A percentile compares a stretch with the other conserved stretches of the same genome.
These are phyloP conservation scores for Sthenelais limicola DNA, from an alignment of 2,888 invertebrate species.

Conservation along the genomic window DNA sequence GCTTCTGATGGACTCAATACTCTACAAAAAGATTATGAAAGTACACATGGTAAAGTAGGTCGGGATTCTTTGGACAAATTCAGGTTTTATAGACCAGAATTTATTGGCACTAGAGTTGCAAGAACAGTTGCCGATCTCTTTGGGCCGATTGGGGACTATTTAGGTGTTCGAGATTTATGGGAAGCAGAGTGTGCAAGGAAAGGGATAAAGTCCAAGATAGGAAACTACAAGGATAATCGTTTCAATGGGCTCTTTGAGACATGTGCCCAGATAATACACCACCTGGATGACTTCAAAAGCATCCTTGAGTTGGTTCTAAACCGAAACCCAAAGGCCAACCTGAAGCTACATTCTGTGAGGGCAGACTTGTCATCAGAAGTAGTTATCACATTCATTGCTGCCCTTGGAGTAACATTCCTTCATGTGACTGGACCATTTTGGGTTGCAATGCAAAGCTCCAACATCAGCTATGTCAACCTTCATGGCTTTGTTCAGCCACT, in stretches of 20 bases:
- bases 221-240: conserved; percentile 46
- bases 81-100: no score
- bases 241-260: conserved; percentile 51
- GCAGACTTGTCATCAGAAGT: conserved; percentile 42
- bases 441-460: conserved; percentile 40
- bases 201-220: no score
- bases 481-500: conserved; percentile 12
- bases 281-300: conserved; percentile 43
- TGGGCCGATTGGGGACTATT: no score
- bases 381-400: conserved; percentile 42
- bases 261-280: conserved; percentile 44
- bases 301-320: conserved; percentile 18
- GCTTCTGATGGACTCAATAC: no score
- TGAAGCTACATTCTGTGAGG: conserved; percentile 45
- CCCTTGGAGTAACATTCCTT: conserved; percentile 46
- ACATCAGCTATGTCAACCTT: conserved; percentile 46
- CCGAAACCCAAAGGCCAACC: conserved; percentile 40
- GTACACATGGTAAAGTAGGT: no score
- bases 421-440: conserved; percentile 51
- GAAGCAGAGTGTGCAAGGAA: no score
- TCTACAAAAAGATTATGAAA: no score
- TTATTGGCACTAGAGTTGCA: no score
- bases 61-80: no score
- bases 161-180: no score
- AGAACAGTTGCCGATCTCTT: no score